phyloP scores from a whole-genome alignment of 2,888 invertebrate genomes.

The Drosophila yooni region DNA sequence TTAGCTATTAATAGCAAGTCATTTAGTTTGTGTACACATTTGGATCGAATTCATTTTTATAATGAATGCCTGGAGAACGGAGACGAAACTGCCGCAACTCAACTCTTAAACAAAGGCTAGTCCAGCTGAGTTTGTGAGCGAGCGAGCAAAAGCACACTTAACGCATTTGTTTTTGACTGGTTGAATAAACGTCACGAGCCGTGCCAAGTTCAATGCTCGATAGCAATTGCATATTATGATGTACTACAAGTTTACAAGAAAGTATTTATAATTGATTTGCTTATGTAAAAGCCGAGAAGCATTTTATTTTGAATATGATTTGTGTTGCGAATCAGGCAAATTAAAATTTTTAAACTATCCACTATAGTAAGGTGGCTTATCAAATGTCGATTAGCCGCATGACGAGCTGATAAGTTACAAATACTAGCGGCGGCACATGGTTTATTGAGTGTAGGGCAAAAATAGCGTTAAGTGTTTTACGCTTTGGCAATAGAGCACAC shows the following conservation, averaged over 20 bases:
- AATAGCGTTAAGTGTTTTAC: conserved; percentile 16
- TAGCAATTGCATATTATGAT: conserved; percentile 47
- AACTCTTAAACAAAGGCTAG: not conserved
- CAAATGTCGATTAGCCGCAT: conserved; percentile 29
- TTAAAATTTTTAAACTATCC: conserved; percentile 12
- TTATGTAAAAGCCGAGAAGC: not conserved
- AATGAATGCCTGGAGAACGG: not conserved
- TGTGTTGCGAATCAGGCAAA: conserved; percentile 6
- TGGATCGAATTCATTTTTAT: not conserved
- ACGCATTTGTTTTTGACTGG: conserved; percentile 19
- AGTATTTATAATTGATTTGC: not conserved
- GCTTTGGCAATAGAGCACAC: conserved; percentile 18
- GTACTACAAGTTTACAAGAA: not conserved
- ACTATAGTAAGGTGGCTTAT: conserved; percentile 31
- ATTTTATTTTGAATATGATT: conserved; percentile 6
- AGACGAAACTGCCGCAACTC: not conserved
- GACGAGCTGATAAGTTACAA: conserved; percentile 26
- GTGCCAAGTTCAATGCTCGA: conserved; percentile 72
- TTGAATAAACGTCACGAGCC: conserved; percentile 14
- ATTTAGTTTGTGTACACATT: not conserved
- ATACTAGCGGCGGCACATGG: not conserved
- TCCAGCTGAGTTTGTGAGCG: not conserved
- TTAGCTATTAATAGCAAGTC: not conserved
- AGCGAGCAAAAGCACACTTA: conserved; percentile 8
- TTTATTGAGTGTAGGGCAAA: conserved; percentile 6